Evolutionary conservation across 2,797 vertebrate genomes (phyloP), one percentile per base, ranked within the genome.

Genomic region (Acanthopagrus latus): DNA sequence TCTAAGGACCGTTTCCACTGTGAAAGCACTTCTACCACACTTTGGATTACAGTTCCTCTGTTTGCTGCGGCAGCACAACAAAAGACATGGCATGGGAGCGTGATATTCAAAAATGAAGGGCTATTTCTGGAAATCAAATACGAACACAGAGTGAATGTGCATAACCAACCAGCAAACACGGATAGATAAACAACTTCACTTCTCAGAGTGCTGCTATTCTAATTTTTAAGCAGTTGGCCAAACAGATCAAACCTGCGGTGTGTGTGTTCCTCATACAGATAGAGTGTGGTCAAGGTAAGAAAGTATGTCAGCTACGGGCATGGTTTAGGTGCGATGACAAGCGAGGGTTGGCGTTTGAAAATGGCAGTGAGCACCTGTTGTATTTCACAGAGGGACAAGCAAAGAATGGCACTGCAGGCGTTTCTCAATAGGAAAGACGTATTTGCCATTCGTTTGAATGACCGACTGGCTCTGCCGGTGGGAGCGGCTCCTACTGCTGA

Each of bases 1-100:
- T 79, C 44, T 64, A 58, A 73, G 75, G 48, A 73, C 46, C 72
- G 51, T 78, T 85, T 84, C 52, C 64, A 75, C 54, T 58, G 50
- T 58, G 50, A 78, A 67, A 78, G 65, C 47, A 10, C 16, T 33
- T 59, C 60, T 18, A 70, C 67, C 47, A 17, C 67, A 78, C 11
- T 74, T 21, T 16, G 38, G 23, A 62, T 73, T 50, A 25, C 12
- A 16, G 7, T 57, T n/a, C 58, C 1, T 71, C 38, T 64, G 67
- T 70, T 81, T 63, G 54, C 54, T 23, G 71, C 66, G 41, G 67
- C 71, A 69, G 64, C 20, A 21, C 14, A 74, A 59, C 29, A 18
- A 43, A 62, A 72, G 25, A 58, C n/a, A n/a, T 43, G 20, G 41
- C 44, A 52, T 14, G 5, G 20, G 57, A 70, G 64, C 25, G 41